Evolutionary conservation across 2,113 vertebrate species (phyloP), one percentile per base, ranked within the genome.

Genomic region (Halcyon senegalensis): DNA sequence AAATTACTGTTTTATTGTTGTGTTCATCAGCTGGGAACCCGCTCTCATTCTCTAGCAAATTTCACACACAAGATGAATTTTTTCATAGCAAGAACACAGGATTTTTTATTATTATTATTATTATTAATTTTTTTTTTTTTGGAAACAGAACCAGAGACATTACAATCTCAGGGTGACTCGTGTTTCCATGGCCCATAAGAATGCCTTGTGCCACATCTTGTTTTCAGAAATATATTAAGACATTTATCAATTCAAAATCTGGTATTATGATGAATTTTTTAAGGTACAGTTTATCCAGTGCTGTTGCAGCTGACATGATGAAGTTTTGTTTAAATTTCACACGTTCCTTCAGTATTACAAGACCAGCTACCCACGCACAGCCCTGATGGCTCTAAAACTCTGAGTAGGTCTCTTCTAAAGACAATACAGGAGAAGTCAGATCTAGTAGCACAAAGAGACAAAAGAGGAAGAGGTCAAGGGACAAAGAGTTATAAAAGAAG

Each of bases 1-100:
- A 84, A 91, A 86, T 84, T 90, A 73, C 78, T 62, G 55, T 41
- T 94, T 93, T 85, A 82, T 66, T 79, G n/a, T 44, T 79, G n/a
- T 8, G 67, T 8, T 43, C 37, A 79, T 73, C 75, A 77, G 67
- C 2, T 91, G 85, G 70, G 53, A 93, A 90, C 15, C 50, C 70
- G 63, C 28, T 76, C 55, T 69, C n/a, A 67, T 33, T 94, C 75
- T 63, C 63, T 4, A 78, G 18, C 60, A 96, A 30, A 86, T 78
- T 85, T 88, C 37, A 59, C 35, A 81, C 4, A 39, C 24, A 37
- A 68, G 58, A 58, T 9, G 17, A 70, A 10, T 7, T 59, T 77
- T 56, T 84, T 51, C 41, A 77, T 7, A 81, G 51, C 33, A 89
- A 67, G 37, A 89, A 74, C 24, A 85, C 0, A 41, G 30, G 16